Percentiles rank a stretch among this genome's conserved stretches.
Conservation (phyloP, 2,113 vertebrate genomes). For the Thryonomys swinderianus region DNA sequence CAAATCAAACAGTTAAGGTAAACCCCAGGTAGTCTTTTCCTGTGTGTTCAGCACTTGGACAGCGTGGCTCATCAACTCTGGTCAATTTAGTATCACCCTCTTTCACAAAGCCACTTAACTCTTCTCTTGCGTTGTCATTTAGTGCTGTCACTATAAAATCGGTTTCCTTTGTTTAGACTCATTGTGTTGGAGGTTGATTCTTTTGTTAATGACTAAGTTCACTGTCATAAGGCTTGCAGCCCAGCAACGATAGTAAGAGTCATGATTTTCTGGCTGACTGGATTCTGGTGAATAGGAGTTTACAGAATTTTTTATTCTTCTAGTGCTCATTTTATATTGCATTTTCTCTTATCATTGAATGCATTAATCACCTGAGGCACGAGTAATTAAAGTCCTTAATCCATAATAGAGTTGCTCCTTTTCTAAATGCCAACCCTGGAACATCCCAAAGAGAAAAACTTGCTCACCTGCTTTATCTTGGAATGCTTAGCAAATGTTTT, state of each 20-base stretch:
- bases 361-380: conserved; percentile 28
- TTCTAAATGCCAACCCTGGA: conserved; percentile 14
- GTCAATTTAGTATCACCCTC: not conserved
- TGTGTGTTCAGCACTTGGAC: not conserved
- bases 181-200: not conserved
- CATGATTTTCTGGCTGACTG: not conserved
- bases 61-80: not conserved
- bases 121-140: not conserved
- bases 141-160: not conserved
- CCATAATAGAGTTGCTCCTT: conserved; percentile 4
- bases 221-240: not conserved
- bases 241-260: not conserved
- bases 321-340: conserved; percentile 26
- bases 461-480: not conserved
- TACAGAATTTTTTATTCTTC: not conserved
- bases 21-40: not conserved
- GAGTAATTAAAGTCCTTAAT: conserved; percentile 28
- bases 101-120: not conserved
- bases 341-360: conserved; percentile 39
- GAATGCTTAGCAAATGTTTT: not conserved
- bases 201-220: not conserved
- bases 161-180: conserved; percentile 38
- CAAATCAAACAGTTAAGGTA: not conserved
- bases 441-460: not conserved
- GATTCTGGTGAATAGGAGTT: not conserved